Evolutionary conservation across 2,113 vertebrate species (phyloP), one percentile per base, ranked within the genome.

Genomic region (Sceloporus undulatus): DNA sequence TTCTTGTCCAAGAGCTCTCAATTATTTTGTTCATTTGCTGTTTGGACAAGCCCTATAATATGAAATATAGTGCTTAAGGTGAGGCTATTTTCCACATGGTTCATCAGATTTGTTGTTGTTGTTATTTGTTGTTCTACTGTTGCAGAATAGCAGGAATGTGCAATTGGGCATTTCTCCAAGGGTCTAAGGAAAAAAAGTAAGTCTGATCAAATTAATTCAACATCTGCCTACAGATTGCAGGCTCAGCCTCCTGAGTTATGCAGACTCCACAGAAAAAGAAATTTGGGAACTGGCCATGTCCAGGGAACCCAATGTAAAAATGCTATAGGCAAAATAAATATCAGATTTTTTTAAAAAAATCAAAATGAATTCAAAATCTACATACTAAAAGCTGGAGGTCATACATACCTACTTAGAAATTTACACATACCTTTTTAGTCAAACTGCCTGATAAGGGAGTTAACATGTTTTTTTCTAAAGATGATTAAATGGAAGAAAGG

Each of bases 181-280:
- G 68, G 85, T 29, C 9, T 68, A n/a, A 78, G 11, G 70, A 79
- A 16, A n/a, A 79, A 71, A 59, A 11, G 14, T 14, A 27, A 54
- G 11, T 54, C 42, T 79, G 62, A 86, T 10, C n/a, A 79, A 56
- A 71, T 52, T 23, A 79, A 56, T 38, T 80, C 66, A 79, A 86
- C 19, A 65, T 38, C 85, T 79, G 23, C 14, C 48, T 21, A 70
- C 9, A 25, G n/a, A 59, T 13, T 23, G 8, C 65, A 73, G 10
- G 85, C 23, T 54, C 77, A 27, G 21, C 21, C 65, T 79, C 65
- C 62, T 70, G 19, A 54, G 65, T 19, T 66, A n/a, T 79, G 25
- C 4, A 48, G 42, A 52, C 25, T 54, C 18, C 29, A 70, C 52
- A 75, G 62, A 18, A 8, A 54, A n/a, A 25, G 38, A n/a, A 70